phyloP scores from a whole-genome alignment of 2,797 vertebrate species.

The Etheostoma nigrum region DNA sequence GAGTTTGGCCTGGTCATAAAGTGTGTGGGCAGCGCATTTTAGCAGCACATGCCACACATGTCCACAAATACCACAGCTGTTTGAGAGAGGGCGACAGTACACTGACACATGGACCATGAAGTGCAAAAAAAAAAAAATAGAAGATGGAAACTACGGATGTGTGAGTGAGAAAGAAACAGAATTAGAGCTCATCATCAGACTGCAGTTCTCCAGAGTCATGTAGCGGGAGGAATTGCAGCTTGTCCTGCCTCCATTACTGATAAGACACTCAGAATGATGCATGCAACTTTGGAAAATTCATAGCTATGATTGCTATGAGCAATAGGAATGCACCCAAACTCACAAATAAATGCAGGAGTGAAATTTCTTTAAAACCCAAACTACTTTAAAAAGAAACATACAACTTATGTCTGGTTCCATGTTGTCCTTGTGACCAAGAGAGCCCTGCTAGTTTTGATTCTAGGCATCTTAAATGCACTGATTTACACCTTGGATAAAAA shows the following conservation, averaged over 20 bases:
- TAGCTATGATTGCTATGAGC: constrained; percentile 41
- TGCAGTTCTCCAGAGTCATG: constrained; percentile 23
- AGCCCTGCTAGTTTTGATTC: neutral
- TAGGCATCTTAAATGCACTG: constrained; percentile 1
- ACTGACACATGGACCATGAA: constrained; percentile 56
- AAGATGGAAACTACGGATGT: constrained; percentile 23
- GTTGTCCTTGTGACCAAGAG: neutral
- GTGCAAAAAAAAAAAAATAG: constrained; percentile 14
- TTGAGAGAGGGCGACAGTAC: constrained; percentile 71
- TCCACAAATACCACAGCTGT: constrained; percentile 74
- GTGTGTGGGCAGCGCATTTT: constrained; percentile 47
- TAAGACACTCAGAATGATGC: constrained; percentile 57
- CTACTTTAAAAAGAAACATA: neutral
- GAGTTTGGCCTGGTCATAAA: constrained; percentile 50
- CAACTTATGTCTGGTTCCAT: neutral
- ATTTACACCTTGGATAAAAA: constrained; percentile 9
- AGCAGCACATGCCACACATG: constrained; percentile 60
- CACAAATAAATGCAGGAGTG: constrained; percentile 36
- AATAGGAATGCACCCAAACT: constrained; percentile 24
- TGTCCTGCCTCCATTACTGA: constrained; percentile 46
- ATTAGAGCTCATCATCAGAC: constrained; percentile 25
- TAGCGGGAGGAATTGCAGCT: constrained; percentile 62
- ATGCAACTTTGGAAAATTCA: constrained; percentile 47
- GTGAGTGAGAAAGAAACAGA: constrained; percentile 22
- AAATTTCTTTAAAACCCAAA: constrained; percentile 31